phyloP scores from a whole-genome alignment of 2,113 vertebrate species.

The Eulacestoma nigropectus region DNA sequence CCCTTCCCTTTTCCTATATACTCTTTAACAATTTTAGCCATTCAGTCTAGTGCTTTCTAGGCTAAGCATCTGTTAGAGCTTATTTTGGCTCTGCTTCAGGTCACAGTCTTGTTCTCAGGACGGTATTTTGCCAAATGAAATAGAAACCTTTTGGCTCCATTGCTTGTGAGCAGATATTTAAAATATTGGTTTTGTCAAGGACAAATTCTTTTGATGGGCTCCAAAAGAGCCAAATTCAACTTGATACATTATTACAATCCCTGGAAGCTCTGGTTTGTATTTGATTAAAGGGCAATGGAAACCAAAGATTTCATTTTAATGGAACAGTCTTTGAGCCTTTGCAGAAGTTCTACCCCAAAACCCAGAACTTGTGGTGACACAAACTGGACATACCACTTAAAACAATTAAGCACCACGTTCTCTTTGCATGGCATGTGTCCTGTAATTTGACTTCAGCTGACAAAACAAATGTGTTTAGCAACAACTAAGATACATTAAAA shows the following conservation, averaged over 20 bases:
- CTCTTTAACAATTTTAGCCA: neutral
- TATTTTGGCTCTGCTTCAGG: conserved; percentile 49
- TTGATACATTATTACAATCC: conserved; percentile 34
- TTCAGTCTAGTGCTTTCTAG: conserved; percentile 16
- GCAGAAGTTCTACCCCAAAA: neutral
- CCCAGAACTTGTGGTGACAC: neutral
- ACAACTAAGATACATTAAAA: neutral
- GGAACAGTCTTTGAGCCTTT: neutral
- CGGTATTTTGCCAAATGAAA: conserved; percentile 55
- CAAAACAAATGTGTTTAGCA: neutral
- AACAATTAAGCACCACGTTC: neutral
- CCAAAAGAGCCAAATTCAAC: conserved; percentile 37
- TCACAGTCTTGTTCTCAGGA: neutral
- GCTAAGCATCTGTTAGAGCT: conserved; percentile 45
- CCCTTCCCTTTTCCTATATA: neutral
- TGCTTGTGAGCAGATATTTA: conserved; percentile 34
- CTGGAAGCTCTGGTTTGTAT: conserved; percentile 33
- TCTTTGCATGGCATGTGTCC: neutral
- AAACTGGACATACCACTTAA: neutral
- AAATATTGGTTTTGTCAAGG: conserved; percentile 53
- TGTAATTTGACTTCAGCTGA: neutral
- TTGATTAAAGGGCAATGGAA: conserved; percentile 32
- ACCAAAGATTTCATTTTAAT: neutral
- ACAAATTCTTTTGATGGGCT: conserved; percentile 40
- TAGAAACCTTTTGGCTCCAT: neutral